phyloP scores from a whole-genome alignment of 2,797 vertebrate genomes.

The Australoheros facetus region DNA sequence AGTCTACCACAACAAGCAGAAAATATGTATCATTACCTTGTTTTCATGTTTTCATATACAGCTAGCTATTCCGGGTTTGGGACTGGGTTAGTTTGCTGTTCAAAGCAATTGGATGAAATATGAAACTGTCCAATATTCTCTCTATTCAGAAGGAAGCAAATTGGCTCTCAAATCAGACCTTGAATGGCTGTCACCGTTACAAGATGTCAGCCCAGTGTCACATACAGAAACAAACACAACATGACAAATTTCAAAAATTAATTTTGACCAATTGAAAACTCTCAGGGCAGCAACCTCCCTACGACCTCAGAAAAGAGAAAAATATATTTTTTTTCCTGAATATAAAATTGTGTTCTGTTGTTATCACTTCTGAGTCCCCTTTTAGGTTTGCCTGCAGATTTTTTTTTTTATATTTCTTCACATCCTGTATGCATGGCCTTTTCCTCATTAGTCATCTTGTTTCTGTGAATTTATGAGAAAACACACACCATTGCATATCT shows the following conservation, averaged over 20 bases:
- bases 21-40: constrained; percentile 23
- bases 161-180: background rate
- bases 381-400: constrained; percentile 8
- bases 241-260: background rate
- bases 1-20: background rate
- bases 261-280: constrained; percentile 20
- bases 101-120: constrained; percentile 19
- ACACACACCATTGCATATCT: constrained; percentile 7
- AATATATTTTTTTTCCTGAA: constrained; percentile 39
- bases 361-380: background rate
- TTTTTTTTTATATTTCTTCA: constrained; percentile 3
- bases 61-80: constrained; percentile 15
- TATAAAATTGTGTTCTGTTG: constrained; percentile 3
- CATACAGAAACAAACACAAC: constrained; percentile 10
- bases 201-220: background rate
- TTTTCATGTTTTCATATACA: constrained; percentile 3
- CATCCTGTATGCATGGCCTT: background rate
- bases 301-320: background rate
- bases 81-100: background rate
- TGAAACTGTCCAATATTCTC: constrained; percentile 5
- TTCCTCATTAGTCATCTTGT: constrained; percentile 35
- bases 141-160: constrained; percentile 22
- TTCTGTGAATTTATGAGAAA: constrained; percentile 38
- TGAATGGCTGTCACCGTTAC: background rate
- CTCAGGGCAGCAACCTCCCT: background rate